Percentiles rank a stretch among this genome's conserved stretches.
These are phyloP conservation scores for Maniola jurtina DNA, from an alignment of 1,140 invertebrate species.

Conservation along the genomic window DNA sequence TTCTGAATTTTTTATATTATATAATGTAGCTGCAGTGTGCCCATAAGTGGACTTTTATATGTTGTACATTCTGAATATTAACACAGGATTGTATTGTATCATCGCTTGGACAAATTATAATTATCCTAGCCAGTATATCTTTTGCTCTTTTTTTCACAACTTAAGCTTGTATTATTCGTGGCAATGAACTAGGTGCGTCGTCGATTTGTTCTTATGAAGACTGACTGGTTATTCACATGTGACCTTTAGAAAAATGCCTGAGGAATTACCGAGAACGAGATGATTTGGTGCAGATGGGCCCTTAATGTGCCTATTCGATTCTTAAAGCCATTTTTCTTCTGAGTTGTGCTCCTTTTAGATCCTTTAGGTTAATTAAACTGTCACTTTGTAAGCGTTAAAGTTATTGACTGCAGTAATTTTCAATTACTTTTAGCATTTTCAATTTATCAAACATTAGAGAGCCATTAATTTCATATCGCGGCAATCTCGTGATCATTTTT, in stretches of 20 bases:
- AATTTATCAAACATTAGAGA: background rate
- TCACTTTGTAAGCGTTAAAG: background rate
- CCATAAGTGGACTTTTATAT: background rate
- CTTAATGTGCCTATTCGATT: constrained; percentile 13
- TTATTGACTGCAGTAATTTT: background rate
- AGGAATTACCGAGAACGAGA: constrained; percentile 44
- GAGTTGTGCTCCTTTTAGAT: background rate
- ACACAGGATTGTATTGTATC: constrained; percentile 15
- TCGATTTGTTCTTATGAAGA: constrained; percentile 53
- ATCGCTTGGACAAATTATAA: constrained; percentile 38
- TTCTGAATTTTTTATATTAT: no score
- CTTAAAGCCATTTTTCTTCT: constrained; percentile 3
- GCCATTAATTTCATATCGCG: no score
- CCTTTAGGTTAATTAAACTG: background rate
- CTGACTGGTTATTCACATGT: constrained; percentile 63
- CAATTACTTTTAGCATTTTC: background rate
- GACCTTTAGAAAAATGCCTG: constrained; percentile 58
- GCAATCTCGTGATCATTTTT: background rate
- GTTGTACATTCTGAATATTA: background rate
- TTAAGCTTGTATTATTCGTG: constrained; percentile 60
- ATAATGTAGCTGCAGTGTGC: no score
- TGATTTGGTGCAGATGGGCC: constrained; percentile 27
- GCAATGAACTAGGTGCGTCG: constrained; percentile 52
- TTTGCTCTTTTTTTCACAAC: constrained; percentile 39
- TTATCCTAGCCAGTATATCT: constrained; percentile 29